Evolutionary conservation across 2,888 invertebrate genomes (phyloP), one percentile per base, ranked within the genome.

Genomic region (Chydorus sphaericus): DNA sequence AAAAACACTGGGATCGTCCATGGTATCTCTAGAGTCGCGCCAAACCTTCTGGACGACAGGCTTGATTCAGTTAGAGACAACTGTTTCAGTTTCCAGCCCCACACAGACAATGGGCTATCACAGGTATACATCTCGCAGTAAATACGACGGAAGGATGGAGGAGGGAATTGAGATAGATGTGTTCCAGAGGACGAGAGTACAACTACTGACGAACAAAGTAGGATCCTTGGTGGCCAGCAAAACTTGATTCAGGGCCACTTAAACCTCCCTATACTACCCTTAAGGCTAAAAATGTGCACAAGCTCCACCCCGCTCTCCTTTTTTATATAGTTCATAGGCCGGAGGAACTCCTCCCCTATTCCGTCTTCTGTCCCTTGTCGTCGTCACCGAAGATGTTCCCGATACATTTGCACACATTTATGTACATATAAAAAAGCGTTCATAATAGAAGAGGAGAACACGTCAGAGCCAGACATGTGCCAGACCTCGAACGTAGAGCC

Each of bases 1-100:
- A 44, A 16, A 44, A 20, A 3, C 44, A 20, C 23, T 16, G 20
- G 8, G 28, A 33, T 10, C 33, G 33, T 8, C 14, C 33, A 33
- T 10, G 14, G 14, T 8, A 33, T 33, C n/a, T n/a, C 26, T 14
- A 23, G 28, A 2, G 23, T 11, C 7, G 26, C 1, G 44, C 44
- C 44, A 14, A 44, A 44, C 44, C 44, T 44, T 26, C n/a, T n/a
- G n/a, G n/a, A n/a, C n/a, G n/a, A n/a, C n/a, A 44, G n/a, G 28
- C 44, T 44, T 16, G n/a, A 16, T 44, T 44, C 44, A 23, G 44
- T 44, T 2, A 44, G 44, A 44, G 44, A 44, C 26, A 44, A 44
- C 44, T 44, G 44, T 44, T n/a, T n/a, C n/a, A n/a, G n/a, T n/a
- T 44, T 44, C 44, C 44, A 44, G 44, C 26, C 28, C 44, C 44